Conservation (phyloP, 2,888 invertebrate genomes). For the Acanthosepion pharaonis region DNA sequence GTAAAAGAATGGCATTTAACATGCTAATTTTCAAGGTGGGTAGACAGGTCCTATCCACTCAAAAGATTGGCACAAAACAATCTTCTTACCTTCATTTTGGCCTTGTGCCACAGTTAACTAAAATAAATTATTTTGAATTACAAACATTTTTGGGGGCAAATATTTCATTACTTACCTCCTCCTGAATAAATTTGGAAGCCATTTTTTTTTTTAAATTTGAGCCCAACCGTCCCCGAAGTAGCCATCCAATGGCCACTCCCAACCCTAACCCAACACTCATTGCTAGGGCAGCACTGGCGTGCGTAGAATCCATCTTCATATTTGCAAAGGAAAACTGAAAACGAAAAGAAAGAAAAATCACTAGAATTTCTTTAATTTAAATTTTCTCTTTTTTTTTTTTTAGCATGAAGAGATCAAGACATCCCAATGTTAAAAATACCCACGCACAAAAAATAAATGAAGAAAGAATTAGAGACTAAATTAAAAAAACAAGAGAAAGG, state of each 20-base stretch:
- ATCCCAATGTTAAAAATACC: too few species aligned
- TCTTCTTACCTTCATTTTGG: not conserved
- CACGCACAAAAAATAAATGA: too few species aligned
- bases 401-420: too few species aligned
- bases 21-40: too few species aligned
- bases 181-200: not conserved
- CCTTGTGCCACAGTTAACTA: not conserved
- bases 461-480: too few species aligned
- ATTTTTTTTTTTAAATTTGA: not conserved
- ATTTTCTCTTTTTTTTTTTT: not conserved
- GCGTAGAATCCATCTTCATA: not conserved
- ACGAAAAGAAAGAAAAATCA: not conserved
- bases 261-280: conserved; percentile 49
- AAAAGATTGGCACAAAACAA: not conserved
- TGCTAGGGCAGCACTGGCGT: conserved; percentile 33
- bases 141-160: not conserved
- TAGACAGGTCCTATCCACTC: not conserved
- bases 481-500: too few species aligned
- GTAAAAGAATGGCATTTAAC: too few species aligned
- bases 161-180: not conserved
- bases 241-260: conserved; percentile 48
- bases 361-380: not conserved
- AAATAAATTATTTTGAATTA: not conserved
- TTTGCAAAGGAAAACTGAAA: not conserved
- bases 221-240: conserved; percentile 44